Base-by-base conservation (phyloP, 64 coral and sea anemone genomes). In the Porites lutea region DNA sequence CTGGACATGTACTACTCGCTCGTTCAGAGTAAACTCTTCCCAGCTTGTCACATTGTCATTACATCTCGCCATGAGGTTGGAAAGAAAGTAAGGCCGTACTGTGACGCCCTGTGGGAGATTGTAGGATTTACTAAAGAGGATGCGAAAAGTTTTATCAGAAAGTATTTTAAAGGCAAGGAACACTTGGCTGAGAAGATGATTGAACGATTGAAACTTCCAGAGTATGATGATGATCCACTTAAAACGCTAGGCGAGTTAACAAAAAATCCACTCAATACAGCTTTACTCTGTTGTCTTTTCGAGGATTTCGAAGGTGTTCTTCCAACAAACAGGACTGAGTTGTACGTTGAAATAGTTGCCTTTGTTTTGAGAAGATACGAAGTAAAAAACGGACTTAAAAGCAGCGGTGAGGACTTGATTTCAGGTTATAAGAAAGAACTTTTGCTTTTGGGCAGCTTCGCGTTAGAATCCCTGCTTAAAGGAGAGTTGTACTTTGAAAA, bases 201-300 rank as follows among this genome's bases (percentile, higher is more conserved):
- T 13, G 0, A 58, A 51, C 49, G 12, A n/a, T n/a, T n/a, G n/a
- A n/a, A n/a, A n/a, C n/a, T n/a, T n/a, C n/a, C n/a, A n/a, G n/a
- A n/a, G n/a, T n/a, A n/a, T n/a, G n/a, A n/a, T n/a, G n/a, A n/a
- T 7, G 54, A 57, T 57, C 54, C 54, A 57, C 54, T 57, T 20
- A 3, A 13, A 55, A 79, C 9, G 50, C 4, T 79, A 55, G 48
- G 4, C 4, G 77, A 48, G 8, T 11, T 81, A 27, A 59, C 54
- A 59, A 37, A 37, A 7, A 81, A 59, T 58, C 78, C 78, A 22
- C 60, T 27, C 1, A 51, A 81, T 59, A 27, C 78, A 13, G 3
- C 47, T 20, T 18, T 81, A 59, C 78, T 81, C 6, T 81, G 78
- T 13, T 23, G n/a, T 19, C 78, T 81, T 14, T 81, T 81, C 60